Base-by-base conservation (phyloP, 2,113 vertebrate genomes). In the Eublepharis macularius region DNA sequence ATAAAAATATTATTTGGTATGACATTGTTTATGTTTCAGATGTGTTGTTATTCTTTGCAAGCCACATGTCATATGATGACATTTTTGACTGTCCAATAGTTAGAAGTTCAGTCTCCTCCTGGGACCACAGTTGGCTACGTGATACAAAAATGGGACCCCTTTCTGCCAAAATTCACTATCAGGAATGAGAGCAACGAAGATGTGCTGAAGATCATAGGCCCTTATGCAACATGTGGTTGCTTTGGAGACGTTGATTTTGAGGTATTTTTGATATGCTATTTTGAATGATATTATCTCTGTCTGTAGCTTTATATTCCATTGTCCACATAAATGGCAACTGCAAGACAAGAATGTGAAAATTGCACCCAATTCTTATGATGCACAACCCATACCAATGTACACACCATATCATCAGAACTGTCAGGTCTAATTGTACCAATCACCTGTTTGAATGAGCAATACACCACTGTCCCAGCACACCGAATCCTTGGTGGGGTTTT, bases 51-150 rank as follows among this genome's bases (percentile, higher is more conserved):
- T 51, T 72, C 17, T n/a, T 80, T 66, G 10, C 36, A 66, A 75
- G n/a, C 4, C 4, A 8, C n/a, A 29, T 74, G 21, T 51, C 66
- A 81, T 0, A 83, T 75, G n/a, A 84, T 84, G 83, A 17, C 70
- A 57, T 86, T 80, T 86, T 82, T 39, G 91, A 81, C 92, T 91
- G 7, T 92, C 90, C 93, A 43, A 72, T 87, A 97, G 97, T 83
- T 97, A 89, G 97, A 97, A 96, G 95, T 97, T 63, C 95, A 97
- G 87, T 95, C 95, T 17, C 97, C 97, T 90, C 96, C 96, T 78
- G 97, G 97, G 19, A 96, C 95, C 51, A 76, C 86, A 89, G 95
- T 94, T 89, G 96, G 95, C 21, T 97, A 97, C 0, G 94, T 97
- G 86, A 90, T 96, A 70, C 97, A 97, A 90, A 96, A 96, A 86